Base-by-base conservation (phyloP, 2,113 vertebrate species). In the Actinemys pallida region DNA sequence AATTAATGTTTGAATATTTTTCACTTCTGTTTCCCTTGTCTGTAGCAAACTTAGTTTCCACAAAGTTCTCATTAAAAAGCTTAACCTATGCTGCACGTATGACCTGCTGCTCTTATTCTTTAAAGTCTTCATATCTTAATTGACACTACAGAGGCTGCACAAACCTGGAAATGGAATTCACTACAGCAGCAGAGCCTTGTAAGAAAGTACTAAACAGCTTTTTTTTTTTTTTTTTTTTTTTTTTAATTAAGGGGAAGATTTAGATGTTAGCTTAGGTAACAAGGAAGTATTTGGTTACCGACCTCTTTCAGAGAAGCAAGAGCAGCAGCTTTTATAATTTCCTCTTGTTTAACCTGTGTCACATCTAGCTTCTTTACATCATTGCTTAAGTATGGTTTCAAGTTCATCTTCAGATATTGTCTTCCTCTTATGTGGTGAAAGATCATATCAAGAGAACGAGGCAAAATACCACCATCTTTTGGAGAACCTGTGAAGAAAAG, bases 391-490 rank as follows among this genome's bases (percentile, higher is more conserved):
- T 98, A 97, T 0, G 99, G 99, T 31, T 99, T 99, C 89, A 99
- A 96, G 92, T 99, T 98, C 99, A 99, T 99, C 45, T 96, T 98
- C 31, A 94, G 95, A 54, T 99, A 99, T 87, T 97, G 98, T 42
- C 93, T 98, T 24, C 97, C 98, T 89, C 78, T 94, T 12, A 99
- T 96, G 84, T 98, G 96, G n/a, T 97, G 96, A 94, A 99, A 99
- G 81, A 99, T 98, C 75, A 97, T 93, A 31, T 98, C 98, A 94
- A 99, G 96, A 16, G 98, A 98, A 31, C 98, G 98, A 57, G 98
- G 99, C 52, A 99, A 98, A 87, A 99, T 98, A 27, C 99, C 99
- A 10, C 98, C 98, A 72, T 99, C 98, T 93, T 98, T 99, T 72
- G 97, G 83, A 84, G 98, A 98, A 39, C 99, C 99, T 99, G 47